These are phyloP conservation scores for Tetramorium bicarinatum DNA, from an alignment of 2,888 invertebrate genomes.

Conservation along the genomic window DNA sequence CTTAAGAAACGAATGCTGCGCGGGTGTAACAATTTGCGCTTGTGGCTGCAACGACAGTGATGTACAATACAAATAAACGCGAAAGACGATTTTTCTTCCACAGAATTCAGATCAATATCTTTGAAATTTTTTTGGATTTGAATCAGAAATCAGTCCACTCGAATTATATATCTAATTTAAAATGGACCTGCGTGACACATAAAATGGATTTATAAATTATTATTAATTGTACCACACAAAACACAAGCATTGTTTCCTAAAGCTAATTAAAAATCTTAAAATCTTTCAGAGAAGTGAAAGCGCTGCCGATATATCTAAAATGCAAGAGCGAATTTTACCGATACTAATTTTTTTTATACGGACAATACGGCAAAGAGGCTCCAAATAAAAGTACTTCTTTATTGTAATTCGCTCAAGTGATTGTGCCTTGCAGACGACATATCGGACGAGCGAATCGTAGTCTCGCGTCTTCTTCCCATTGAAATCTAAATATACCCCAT, in stretches of 20 bases:
- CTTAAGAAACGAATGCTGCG: slow-evolving; percentile 10
- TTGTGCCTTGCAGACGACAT: slow-evolving; percentile 75
- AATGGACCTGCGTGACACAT: neutral
- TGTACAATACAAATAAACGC: slow-evolving; percentile 9
- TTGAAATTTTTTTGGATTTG: neutral
- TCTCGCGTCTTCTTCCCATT: slow-evolving; percentile 80
- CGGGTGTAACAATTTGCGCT: slow-evolving; percentile 24
- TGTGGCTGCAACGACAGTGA: neutral
- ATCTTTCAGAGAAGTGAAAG: neutral
- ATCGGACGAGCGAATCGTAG: slow-evolving; percentile 72
- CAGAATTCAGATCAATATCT: slow-evolving; percentile 1
- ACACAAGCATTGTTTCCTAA: neutral
- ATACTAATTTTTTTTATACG: no score
- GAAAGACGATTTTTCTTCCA: neutral
- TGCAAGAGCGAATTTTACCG: neutral
- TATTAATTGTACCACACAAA: no score
- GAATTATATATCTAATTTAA: neutral
- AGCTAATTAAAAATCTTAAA: neutral
- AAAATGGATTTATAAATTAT: slow-evolving; percentile 3
- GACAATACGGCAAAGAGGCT: neutral
- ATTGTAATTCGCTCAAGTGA: slow-evolving; percentile 58
- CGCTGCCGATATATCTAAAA: neutral
- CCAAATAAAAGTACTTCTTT: slow-evolving; percentile 59
- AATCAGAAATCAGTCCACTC: neutral
- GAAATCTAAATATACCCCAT: slow-evolving; percentile 84